Conservation (phyloP, 2,888 invertebrate species). For the Pammene fasciana region DNA sequence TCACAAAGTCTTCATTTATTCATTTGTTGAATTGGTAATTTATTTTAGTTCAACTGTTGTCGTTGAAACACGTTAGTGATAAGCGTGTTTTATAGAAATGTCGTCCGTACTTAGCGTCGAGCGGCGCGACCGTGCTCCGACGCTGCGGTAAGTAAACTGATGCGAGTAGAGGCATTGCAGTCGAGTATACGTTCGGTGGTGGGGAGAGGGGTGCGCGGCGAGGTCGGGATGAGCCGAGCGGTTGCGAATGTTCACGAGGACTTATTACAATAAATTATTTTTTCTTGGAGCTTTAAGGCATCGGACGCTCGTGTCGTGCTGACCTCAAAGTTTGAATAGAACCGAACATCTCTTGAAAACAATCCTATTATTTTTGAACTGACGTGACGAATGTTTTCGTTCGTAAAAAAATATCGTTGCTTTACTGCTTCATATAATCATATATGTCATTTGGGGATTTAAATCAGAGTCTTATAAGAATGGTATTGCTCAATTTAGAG, state of each 20-base stretch:
- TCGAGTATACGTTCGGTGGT: constrained; percentile 70
- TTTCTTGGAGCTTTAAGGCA: constrained; percentile 77
- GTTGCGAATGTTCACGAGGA: constrained; percentile 81
- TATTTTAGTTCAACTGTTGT: constrained; percentile 55
- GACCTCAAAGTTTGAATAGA: constrained; percentile 72
- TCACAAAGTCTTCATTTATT: constrained; percentile 44
- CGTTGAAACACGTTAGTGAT: constrained; percentile 66
- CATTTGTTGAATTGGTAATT: constrained; percentile 43
- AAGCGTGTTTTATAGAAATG: constrained; percentile 76
- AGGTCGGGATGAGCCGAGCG: constrained; percentile 76
- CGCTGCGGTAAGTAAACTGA: constrained; percentile 79
- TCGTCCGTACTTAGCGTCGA: constrained; percentile 71
- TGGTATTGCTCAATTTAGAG: neutral
- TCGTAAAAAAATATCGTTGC: no score
- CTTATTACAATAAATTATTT: constrained; percentile 82
- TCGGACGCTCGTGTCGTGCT: constrained; percentile 65
- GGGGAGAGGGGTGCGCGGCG: constrained; percentile 60
- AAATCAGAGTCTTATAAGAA: no score
- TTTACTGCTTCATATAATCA: no score
- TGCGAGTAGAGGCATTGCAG: constrained; percentile 74
- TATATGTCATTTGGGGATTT: no score
- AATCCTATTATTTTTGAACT: no score
- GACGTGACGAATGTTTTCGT: no score
- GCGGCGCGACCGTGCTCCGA: constrained; percentile 78
- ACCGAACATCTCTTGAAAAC: neutral